phyloP scores from a whole-genome alignment of 2,113 vertebrate genomes.

The Synodontis membranacea region DNA sequence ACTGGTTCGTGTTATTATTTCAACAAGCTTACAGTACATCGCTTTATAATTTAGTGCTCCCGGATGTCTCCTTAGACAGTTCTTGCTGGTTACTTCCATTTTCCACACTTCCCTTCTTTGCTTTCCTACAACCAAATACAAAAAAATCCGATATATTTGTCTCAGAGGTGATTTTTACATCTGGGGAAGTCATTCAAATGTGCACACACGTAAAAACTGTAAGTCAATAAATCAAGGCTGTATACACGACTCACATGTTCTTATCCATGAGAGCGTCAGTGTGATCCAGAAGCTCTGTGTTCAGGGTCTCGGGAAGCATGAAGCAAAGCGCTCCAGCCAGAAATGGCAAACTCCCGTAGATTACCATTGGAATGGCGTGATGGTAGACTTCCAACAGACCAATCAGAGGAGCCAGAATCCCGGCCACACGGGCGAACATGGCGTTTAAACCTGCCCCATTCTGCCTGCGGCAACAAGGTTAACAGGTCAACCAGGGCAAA shows the following conservation, averaged over 20 bases:
- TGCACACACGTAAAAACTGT: not conserved
- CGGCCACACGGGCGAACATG: constrained; percentile 72
- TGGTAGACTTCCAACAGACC: constrained; percentile 73
- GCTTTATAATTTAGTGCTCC: constrained; percentile 46
- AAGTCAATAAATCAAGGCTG: not conserved
- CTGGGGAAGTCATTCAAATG: not conserved
- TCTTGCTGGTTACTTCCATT: constrained; percentile 21
- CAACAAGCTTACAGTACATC: no score
- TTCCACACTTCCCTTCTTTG: constrained; percentile 25
- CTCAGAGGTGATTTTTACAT: not conserved
- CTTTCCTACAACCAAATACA: constrained; percentile 36
- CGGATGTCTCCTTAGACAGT: not conserved
- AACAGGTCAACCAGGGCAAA: constrained; percentile 3
- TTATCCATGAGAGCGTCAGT: constrained; percentile 27
- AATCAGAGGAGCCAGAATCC: constrained; percentile 79
- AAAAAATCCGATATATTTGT: not conserved
- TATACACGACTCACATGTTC: constrained; percentile 55
- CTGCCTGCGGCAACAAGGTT: constrained; percentile 68
- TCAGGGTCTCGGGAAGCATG: constrained; percentile 80
- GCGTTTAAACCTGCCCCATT: constrained; percentile 79
- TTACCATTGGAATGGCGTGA: constrained; percentile 72
- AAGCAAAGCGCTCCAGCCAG: constrained; percentile 65
- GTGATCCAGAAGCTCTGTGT: constrained; percentile 72
- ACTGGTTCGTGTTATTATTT: not conserved
- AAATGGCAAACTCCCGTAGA: constrained; percentile 73